These are phyloP conservation scores for Phlogophora meticulosa DNA, from an alignment of 2,888 invertebrate genomes.

Conservation along the genomic window DNA sequence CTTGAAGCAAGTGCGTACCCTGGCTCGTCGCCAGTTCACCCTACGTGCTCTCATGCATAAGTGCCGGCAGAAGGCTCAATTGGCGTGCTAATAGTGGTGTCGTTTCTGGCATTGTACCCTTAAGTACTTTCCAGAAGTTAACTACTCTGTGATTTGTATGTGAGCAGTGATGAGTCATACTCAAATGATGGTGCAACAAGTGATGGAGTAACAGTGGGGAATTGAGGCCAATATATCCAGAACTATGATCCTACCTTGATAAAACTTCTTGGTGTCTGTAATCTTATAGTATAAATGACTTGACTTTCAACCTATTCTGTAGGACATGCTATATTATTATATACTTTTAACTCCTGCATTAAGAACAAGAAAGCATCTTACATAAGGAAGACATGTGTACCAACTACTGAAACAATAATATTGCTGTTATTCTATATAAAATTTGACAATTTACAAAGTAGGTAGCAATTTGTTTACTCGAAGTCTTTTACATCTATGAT, in stretches of 20 bases:
- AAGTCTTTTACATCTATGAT: conserved; percentile 18
- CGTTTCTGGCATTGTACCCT: conserved; percentile 66
- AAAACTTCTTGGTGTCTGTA: conserved; percentile 17
- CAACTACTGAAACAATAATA: not conserved
- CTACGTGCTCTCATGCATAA: conserved; percentile 98
- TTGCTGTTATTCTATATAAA: conserved; percentile 12
- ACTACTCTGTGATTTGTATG: conserved; percentile 62
- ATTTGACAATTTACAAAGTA: conserved; percentile 9
- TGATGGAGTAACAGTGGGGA: conserved; percentile 16
- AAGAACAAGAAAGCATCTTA: conserved; percentile 4
- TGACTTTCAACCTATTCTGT: conserved; percentile 20
- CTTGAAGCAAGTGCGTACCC: conserved; percentile 98
- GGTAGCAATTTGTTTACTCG: conserved; percentile 23
- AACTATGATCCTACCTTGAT: conserved; percentile 29
- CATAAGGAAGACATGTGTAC: not conserved
- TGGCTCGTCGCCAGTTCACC: conserved; percentile 99
- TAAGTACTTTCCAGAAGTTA: conserved; percentile 60
- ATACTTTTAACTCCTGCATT: conserved; percentile 20
- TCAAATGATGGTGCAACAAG: conserved; percentile 34
- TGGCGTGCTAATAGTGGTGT: conserved; percentile 92
- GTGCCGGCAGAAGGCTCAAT: conserved; percentile 98
- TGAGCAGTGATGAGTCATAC: conserved; percentile 58
- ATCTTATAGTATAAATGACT: conserved; percentile 20
- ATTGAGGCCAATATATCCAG: conserved; percentile 17
- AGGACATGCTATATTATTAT: conserved; percentile 8